Conservation (phyloP, 2,888 invertebrate genomes). For the Mythimna lalbum region DNA sequence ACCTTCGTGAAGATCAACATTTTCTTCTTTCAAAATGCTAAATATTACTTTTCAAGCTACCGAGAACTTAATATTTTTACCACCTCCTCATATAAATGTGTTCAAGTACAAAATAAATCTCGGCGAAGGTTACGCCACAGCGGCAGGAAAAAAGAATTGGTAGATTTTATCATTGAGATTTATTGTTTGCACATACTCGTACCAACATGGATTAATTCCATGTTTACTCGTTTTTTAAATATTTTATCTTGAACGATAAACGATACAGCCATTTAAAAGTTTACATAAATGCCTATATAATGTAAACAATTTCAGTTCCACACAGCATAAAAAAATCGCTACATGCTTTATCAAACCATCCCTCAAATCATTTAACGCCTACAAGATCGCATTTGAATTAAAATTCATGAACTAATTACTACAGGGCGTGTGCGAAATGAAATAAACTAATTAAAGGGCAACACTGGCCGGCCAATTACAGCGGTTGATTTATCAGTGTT, state of each 20-base stretch:
- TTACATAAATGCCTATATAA: constrained; percentile 22
- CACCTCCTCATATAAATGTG: constrained; percentile 34
- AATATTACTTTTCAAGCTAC: constrained; percentile 6
- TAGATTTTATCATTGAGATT: constrained; percentile 61
- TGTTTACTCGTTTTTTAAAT: constrained; percentile 48
- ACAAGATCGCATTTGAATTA: constrained; percentile 67
- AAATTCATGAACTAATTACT: constrained; percentile 82
- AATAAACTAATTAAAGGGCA: constrained; percentile 84
- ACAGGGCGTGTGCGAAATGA: constrained; percentile 78
- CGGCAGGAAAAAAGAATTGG: constrained; percentile 52
- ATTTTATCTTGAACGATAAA: constrained; percentile 48
- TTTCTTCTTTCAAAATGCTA: background rate
- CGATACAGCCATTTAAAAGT: constrained; percentile 39
- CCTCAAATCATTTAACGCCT: constrained; percentile 73
- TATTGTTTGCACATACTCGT: constrained; percentile 48
- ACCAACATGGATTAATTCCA: constrained; percentile 57
- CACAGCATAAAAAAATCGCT: constrained; percentile 36
- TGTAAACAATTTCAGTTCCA: constrained; percentile 33
- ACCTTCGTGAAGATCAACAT: background rate
- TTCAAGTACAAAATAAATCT: constrained; percentile 47
- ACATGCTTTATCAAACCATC: constrained; percentile 35
- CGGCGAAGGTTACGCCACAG: constrained; percentile 33
- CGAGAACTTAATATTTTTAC: constrained; percentile 34
- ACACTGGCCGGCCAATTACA: constrained; percentile 81
- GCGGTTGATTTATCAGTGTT: constrained; percentile 85